These are phyloP conservation scores for Branchinecta lynchi DNA, from an alignment of 1,140 invertebrate species.

Conservation along the genomic window DNA sequence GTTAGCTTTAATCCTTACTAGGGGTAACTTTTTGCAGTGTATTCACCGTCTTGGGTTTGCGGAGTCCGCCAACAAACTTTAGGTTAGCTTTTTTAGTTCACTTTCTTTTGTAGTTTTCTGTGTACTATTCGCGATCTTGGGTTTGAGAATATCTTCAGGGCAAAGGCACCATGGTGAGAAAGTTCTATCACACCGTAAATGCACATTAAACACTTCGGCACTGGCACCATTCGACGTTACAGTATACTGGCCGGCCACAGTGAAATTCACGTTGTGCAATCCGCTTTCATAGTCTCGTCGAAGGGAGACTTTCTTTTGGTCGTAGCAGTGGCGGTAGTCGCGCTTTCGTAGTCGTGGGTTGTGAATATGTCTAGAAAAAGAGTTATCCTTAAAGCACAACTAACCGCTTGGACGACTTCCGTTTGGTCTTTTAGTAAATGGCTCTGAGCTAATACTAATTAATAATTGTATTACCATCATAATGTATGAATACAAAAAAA, in stretches of 20 bases:
- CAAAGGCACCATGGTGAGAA: not conserved
- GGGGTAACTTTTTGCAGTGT: too few relatives aligned
- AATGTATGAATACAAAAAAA: too few relatives aligned
- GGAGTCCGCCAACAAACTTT: too few relatives aligned
- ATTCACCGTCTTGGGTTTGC: too few relatives aligned
- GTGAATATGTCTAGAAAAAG: constrained; percentile 2
- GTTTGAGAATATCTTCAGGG: constrained; percentile 9
- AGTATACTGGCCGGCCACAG: not conserved
- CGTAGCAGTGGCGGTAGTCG: constrained; percentile 5
- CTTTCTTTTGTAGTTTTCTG: too few relatives aligned
- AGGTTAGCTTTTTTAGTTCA: too few relatives aligned
- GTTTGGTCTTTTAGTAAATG: too few relatives aligned
- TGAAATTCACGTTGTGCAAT: not conserved
- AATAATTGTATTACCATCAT: too few relatives aligned
- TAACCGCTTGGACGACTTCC: too few relatives aligned
- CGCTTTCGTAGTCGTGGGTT: not conserved
- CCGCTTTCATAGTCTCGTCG: not conserved
- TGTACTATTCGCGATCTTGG: not conserved
- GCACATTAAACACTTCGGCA: not conserved
- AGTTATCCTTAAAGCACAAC: not conserved
- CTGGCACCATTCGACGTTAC: not conserved
- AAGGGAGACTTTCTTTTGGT: not conserved
- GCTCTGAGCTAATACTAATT: too few relatives aligned
- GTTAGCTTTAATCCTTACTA: too few relatives aligned
- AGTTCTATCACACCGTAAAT: not conserved